These are phyloP conservation scores for Zosterops hypoxanthus DNA, from an alignment of 2,113 vertebrate species.

Conservation along the genomic window DNA sequence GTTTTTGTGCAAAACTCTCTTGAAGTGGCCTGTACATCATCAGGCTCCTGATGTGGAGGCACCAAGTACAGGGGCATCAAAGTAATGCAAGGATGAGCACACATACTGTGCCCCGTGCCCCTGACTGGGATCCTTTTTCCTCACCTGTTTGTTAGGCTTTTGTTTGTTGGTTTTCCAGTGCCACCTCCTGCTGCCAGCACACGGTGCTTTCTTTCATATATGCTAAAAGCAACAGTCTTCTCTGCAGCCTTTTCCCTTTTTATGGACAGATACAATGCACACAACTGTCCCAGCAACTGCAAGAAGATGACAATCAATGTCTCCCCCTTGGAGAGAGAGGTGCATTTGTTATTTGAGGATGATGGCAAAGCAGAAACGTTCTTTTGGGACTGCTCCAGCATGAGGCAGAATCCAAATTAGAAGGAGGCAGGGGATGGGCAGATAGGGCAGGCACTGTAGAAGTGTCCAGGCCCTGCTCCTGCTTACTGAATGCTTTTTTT, in stretches of 20 bases:
- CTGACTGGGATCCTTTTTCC: neutral
- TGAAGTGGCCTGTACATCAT: neutral
- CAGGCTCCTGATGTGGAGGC: neutral
- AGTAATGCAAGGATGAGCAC: neutral
- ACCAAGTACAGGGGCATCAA: neutral
- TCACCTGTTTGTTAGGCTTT: neutral
- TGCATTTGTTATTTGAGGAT: conserved; percentile 79
- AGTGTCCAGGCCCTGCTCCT: neutral
- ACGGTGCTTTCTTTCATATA: rapidly evolving
- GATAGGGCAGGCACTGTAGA: neutral
- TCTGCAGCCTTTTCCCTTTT: neutral
- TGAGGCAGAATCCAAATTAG: conserved; percentile 81
- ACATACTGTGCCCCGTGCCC: neutral
- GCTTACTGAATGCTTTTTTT: neutral
- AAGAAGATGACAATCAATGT: conserved; percentile 83
- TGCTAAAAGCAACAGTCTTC: neutral
- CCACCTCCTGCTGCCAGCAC: neutral
- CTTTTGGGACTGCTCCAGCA: conserved; percentile 81
- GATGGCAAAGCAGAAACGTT: conserved; percentile 83
- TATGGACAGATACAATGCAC: conserved; percentile 82
- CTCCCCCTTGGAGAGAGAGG: conserved; percentile 77
- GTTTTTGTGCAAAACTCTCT: neutral
- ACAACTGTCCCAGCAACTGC: conserved; percentile 77
- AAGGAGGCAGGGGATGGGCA: conserved; percentile 75
- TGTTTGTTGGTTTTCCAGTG: neutral